Evolutionary conservation across 2,797 vertebrate genomes (phyloP).

Genomic region (Eidolon dupreanum): DNA sequence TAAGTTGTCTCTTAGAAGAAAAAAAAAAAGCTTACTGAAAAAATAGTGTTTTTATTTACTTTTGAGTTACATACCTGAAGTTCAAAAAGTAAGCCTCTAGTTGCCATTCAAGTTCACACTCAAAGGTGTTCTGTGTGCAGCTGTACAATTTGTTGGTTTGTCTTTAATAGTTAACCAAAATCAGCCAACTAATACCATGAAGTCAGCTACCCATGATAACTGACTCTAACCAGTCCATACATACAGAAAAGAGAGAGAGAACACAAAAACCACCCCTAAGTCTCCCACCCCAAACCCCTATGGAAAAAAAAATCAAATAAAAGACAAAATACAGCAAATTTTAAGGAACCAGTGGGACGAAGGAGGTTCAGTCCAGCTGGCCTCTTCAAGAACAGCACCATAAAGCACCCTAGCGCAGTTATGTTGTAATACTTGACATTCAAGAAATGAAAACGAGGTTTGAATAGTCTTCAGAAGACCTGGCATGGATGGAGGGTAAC

Average conservation of each 20-base stretch:
- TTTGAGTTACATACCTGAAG: conserved; percentile 91
- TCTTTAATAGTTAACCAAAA: conserved; percentile 71
- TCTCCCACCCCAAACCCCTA: conserved; percentile 43
- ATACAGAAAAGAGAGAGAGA: conserved; percentile 65
- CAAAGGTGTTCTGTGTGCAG: conserved; percentile 74
- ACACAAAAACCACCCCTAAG: conserved; percentile 45
- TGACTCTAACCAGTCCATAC: conserved; percentile 59
- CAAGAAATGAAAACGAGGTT: conserved; percentile 86
- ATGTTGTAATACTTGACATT: conserved; percentile 86
- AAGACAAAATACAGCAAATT: conserved; percentile 76
- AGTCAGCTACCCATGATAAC: conserved; percentile 74
- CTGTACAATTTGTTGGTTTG: conserved; percentile 65
- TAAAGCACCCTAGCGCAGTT: conserved; percentile 86
- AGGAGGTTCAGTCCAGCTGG: conserved; percentile 81
- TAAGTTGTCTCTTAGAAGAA: conserved; percentile 89
- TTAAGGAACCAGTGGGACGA: conserved; percentile 81
- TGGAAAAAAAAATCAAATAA: conserved; percentile 51
- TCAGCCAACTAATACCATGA: conserved; percentile 67
- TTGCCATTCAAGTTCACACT: conserved; percentile 84
- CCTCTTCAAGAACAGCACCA: conserved; percentile 87
- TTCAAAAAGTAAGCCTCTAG: conserved; percentile 86
- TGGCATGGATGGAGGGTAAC: conserved; percentile 68
- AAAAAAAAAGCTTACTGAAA: conserved; percentile 90
- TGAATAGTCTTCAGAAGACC: conserved; percentile 78
- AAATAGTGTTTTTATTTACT: conserved; percentile 87